phyloP scores from a whole-genome alignment of 2,888 invertebrate species.

The Lepidochitona cinerea region DNA sequence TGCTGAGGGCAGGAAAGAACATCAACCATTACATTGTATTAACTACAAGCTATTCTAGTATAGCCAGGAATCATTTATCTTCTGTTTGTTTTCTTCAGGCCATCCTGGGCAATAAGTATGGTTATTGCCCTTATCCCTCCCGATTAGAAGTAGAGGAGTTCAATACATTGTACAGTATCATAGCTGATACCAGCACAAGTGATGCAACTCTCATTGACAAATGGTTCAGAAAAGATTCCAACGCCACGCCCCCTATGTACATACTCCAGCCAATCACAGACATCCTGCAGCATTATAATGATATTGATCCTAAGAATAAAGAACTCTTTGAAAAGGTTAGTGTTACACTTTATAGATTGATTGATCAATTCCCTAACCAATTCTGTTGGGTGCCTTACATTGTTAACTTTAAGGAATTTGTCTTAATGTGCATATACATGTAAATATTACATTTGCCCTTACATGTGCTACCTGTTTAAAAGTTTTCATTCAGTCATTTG shows the following conservation, averaged over 20 bases:
- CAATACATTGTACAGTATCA: constrained; percentile 45
- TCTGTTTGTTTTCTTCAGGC: constrained; percentile 37
- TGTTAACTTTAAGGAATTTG: too few species aligned
- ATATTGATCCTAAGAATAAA: constrained; percentile 43
- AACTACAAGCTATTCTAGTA: too few species aligned
- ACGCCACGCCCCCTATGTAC: constrained; percentile 59
- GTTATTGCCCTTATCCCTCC: constrained; percentile 59
- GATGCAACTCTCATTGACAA: constrained; percentile 49
- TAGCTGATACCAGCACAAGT: constrained; percentile 40
- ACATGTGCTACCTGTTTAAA: too few species aligned
- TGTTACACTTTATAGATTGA: too few species aligned
- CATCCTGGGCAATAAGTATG: constrained; percentile 68
- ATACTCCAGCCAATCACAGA: constrained; percentile 70
- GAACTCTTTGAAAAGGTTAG: constrained; percentile 41
- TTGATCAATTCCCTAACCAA: too few species aligned
- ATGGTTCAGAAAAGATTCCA: constrained; percentile 64
- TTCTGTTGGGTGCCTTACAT: too few species aligned
- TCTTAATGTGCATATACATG: too few species aligned
- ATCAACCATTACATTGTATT: too few species aligned
- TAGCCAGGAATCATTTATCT: too few species aligned
- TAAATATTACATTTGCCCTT: too few species aligned
- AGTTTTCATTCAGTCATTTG: too few species aligned
- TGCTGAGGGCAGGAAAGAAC: too few species aligned
- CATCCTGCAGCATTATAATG: constrained; percentile 47
- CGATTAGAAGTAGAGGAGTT: constrained; percentile 58